A percentile compares a stretch with the other conserved stretches of the same genome.
These are phyloP conservation scores for Phyllopteryx taeniolatus DNA, from an alignment of 2,113 vertebrate genomes.

Conservation along the genomic window DNA sequence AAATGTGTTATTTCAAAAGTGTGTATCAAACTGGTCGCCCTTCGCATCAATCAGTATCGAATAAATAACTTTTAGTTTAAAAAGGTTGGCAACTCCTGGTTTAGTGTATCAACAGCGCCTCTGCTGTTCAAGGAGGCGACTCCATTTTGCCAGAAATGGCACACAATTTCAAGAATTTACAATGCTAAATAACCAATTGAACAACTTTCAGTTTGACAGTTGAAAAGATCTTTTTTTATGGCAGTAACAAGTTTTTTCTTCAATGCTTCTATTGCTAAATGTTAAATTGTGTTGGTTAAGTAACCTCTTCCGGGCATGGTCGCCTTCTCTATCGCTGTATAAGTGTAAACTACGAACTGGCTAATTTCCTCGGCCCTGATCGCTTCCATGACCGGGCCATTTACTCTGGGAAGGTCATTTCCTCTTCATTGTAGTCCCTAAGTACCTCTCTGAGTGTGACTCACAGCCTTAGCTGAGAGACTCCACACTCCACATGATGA, in stretches of 20 bases:
- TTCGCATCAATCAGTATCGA: too few species aligned
- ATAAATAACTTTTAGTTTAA: too few species aligned
- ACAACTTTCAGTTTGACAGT: not conserved
- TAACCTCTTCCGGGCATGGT: constrained; percentile 46
- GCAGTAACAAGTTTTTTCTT: not conserved
- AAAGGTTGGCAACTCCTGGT: too few species aligned
- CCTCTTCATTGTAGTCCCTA: constrained; percentile 32
- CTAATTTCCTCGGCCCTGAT: constrained; percentile 68
- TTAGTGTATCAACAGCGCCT: not conserved
- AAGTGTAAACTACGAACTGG: constrained; percentile 63
- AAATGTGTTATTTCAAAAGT: too few species aligned
- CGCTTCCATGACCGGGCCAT: constrained; percentile 48
- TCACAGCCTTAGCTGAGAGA: constrained; percentile 12
- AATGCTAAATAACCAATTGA: not conserved
- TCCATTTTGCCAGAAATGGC: not conserved
- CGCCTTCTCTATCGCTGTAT: constrained; percentile 52
- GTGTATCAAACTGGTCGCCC: too few species aligned
- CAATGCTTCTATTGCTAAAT: constrained; percentile 31
- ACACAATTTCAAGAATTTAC: not conserved
- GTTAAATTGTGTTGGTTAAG: constrained; percentile 37
- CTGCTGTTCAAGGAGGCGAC: not conserved
- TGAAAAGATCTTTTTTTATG: not conserved
- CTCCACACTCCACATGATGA: constrained; percentile 15
- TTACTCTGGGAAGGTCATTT: constrained; percentile 62
- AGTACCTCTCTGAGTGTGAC: constrained; percentile 26